These are phyloP conservation scores for Ameiurus melas DNA, from an alignment of 2,113 vertebrate species.

Conservation along the genomic window DNA sequence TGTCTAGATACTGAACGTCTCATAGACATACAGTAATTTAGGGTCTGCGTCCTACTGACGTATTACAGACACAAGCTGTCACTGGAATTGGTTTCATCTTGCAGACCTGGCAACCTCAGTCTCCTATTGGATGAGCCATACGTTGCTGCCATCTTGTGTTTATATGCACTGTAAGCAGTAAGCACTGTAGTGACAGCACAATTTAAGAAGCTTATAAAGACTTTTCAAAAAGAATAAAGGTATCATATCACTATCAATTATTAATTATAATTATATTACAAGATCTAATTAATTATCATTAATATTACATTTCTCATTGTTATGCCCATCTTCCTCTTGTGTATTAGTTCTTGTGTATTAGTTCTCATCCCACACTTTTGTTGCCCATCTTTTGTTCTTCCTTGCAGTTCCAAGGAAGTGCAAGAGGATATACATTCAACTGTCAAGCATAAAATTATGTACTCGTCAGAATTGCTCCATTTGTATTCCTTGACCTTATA, in stretches of 20 bases:
- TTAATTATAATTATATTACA: too few relatives aligned
- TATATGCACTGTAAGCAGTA: not conserved
- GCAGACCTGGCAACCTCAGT: not conserved
- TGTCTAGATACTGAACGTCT: not conserved
- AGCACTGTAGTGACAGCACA: not conserved
- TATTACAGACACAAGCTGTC: not conserved
- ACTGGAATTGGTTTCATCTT: not conserved
- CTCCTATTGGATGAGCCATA: not conserved
- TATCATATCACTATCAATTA: not conserved
- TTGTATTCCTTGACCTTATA: not conserved
- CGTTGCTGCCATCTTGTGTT: slow-evolving; percentile 36
- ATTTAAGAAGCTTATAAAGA: not conserved
- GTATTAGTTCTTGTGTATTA: too few relatives aligned
- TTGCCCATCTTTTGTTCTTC: not conserved
- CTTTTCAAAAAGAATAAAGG: not conserved
- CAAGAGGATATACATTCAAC: not conserved
- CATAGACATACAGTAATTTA: not conserved
- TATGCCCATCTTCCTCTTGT: not conserved
- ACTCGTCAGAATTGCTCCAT: not conserved
- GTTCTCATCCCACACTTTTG: not conserved
- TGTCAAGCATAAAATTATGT: not conserved
- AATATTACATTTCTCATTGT: not conserved
- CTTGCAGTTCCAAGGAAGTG: not conserved
- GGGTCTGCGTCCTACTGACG: not conserved
- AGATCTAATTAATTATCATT: not conserved